Conservation (phyloP, 2,113 vertebrate genomes). For the Scolopax mira region DNA sequence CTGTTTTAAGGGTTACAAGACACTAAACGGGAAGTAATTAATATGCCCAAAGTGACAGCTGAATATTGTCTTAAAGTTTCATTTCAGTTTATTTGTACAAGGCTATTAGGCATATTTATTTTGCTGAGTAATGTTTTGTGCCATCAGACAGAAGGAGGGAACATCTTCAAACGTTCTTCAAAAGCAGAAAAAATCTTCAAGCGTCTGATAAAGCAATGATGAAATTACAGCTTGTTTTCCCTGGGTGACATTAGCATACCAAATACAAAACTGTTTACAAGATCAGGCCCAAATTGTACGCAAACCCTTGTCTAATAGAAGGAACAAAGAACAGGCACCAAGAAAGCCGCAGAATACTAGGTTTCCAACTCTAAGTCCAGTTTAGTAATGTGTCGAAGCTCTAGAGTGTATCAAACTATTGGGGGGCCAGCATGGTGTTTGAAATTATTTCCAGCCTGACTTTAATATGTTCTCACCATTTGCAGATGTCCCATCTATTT, state of each 20-base stretch:
- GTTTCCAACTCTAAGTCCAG: background rate
- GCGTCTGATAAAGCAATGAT: background rate
- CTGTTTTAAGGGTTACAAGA: background rate
- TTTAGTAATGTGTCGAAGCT: background rate
- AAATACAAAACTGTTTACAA: background rate
- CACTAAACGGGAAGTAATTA: background rate
- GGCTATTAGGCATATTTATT: background rate
- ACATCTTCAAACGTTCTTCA: no score
- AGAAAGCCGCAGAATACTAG: background rate
- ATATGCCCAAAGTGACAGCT: background rate
- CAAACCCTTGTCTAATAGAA: background rate
- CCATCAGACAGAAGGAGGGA: background rate
- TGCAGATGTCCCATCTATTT: background rate
- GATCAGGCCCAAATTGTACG: fast-evolving
- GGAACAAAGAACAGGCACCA: background rate
- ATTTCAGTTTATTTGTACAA: background rate
- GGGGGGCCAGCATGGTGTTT: background rate
- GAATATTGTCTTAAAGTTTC: background rate
- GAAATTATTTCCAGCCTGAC: background rate
- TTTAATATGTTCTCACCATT: background rate
- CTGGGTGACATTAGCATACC: background rate
- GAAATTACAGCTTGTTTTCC: background rate
- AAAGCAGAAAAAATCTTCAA: background rate
- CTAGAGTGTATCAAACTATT: background rate
- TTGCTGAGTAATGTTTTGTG: background rate